Base-by-base conservation (phyloP, 2,888 invertebrate genomes). In the Marasmarcha lunaedactyla region DNA sequence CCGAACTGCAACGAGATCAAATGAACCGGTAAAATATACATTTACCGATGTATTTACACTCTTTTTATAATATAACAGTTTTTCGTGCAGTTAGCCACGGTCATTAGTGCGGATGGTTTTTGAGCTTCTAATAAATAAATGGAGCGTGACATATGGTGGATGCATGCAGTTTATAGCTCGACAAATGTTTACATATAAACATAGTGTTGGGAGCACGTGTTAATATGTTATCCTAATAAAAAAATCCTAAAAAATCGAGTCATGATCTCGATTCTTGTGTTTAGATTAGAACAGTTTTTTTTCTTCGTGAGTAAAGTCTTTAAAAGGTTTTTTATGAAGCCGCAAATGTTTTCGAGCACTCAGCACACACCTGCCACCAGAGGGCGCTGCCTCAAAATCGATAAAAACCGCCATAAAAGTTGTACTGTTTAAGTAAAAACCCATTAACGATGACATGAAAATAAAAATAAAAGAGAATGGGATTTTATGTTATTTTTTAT, bases 21-120 rank as follows among this genome's bases (percentile, higher is more conserved):
- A 76, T 73, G 72, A 74, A 74, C 63, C 74, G 70, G 69, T 63
- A 63, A 74, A 72, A 70, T 68, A 71, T 67, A 62, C 63, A 67
- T 67, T 70, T 65, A 67, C 57, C 51, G 60, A 54, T 66, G 70
- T 71, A 4, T 70, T 60, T 64, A 67, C 54, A 52, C 46, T 54
- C 59, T 57, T 57, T 55, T 57, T 57, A 51, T 56, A 48, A 56
- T 56, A 54, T 57, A 57, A 57, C 54, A 50, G 54, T 58, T 59
- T 66, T 67, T 62, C 54, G 55, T 63, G 43, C 52, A 57, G 65
- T 71, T 65, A 63, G 73, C 70, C 63, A 58, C 67, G 70, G 62
- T 53, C 66, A 61, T 71, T 79, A 76, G 68, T 52, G 47, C 42
- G 47, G 45, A 20, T 49, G 46, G 44, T 46, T 44, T 44, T 44